A percentile compares a stretch with the other conserved stretches of the same genome.
Conservation (phyloP, 2,888 invertebrate genomes). For the Nebria salina region DNA sequence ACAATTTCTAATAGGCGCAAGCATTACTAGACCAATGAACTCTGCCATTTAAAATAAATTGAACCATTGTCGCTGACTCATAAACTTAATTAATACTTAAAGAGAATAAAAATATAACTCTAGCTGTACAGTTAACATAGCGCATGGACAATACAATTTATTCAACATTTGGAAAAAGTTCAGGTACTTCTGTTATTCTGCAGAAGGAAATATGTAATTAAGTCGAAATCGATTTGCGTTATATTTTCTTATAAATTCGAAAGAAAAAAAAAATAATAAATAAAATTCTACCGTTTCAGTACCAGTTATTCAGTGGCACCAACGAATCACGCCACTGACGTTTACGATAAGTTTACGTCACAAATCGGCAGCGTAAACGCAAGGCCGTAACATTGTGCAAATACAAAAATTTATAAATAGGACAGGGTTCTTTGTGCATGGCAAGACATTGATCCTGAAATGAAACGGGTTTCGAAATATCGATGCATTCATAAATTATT, state of each 20-base stretch:
- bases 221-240: too few species aligned
- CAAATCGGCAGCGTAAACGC: conserved; percentile 2
- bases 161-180: too few species aligned
- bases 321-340: conserved; percentile 1
- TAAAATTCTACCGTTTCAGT: neutral
- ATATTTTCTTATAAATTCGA: too few species aligned
- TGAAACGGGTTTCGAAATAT: neutral
- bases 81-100: too few species aligned
- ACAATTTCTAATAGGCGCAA: neutral
- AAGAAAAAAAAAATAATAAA: too few species aligned
- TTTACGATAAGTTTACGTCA: conserved; percentile 6
- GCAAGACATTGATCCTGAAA: conserved; percentile 17
- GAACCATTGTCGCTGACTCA: neutral
- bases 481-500: neutral
- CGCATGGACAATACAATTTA: too few species aligned
- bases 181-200: too few species aligned
- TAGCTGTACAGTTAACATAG: too few species aligned
- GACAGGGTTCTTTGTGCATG: conserved; percentile 9
- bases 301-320: conserved; percentile 2
- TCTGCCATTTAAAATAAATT: neutral
- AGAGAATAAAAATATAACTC: too few species aligned
- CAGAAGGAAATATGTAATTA: too few species aligned
- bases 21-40: neutral
- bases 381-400: conserved; percentile 5
- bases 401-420: conserved; percentile 3